Conservation (phyloP, 2,797 vertebrate species). For the Zenarchopterus dispar region DNA sequence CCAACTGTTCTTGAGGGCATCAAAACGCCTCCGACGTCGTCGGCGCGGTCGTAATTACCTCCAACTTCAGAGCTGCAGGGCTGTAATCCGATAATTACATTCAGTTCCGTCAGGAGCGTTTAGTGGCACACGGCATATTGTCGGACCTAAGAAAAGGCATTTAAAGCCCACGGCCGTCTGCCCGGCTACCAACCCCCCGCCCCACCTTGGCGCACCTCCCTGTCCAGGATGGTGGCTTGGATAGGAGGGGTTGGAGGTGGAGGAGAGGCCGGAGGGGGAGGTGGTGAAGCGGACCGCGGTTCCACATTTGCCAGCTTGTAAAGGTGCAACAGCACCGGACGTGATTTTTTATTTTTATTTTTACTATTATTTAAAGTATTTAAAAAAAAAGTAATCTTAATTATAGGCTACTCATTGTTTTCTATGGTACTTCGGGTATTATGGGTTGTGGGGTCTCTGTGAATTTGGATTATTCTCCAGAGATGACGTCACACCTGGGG, state of each 20-base stretch:
- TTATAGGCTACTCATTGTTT: too few species aligned
- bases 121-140: slow-evolving; percentile 78
- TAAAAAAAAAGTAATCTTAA: too few species aligned
- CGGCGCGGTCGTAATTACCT: slow-evolving; percentile 64
- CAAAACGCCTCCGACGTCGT: slow-evolving; percentile 37
- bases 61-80: slow-evolving; percentile 56
- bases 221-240: slow-evolving; percentile 46
- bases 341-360: too few species aligned
- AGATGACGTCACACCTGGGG: too few species aligned
- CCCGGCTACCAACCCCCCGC: slow-evolving; percentile 30
- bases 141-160: slow-evolving; percentile 76
- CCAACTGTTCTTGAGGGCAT: slow-evolving; percentile 21
- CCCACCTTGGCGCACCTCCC: slow-evolving; percentile 39
- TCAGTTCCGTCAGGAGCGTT: slow-evolving; percentile 81
- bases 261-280: slow-evolving; percentile 8
- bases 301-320: slow-evolving; percentile 26
- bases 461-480: too few species aligned
- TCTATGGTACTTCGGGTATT: too few species aligned
- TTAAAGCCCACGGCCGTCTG: slow-evolving; percentile 76
- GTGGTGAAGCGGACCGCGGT: slow-evolving; percentile 9
- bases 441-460: too few species aligned
- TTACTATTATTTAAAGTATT: too few species aligned
- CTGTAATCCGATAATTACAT: slow-evolving; percentile 85
- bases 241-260: slow-evolving; percentile 21
- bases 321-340: slow-evolving; percentile 21